These are phyloP conservation scores for Danio aesculapii DNA, from an alignment of 2,797 vertebrate species.

Conservation along the genomic window DNA sequence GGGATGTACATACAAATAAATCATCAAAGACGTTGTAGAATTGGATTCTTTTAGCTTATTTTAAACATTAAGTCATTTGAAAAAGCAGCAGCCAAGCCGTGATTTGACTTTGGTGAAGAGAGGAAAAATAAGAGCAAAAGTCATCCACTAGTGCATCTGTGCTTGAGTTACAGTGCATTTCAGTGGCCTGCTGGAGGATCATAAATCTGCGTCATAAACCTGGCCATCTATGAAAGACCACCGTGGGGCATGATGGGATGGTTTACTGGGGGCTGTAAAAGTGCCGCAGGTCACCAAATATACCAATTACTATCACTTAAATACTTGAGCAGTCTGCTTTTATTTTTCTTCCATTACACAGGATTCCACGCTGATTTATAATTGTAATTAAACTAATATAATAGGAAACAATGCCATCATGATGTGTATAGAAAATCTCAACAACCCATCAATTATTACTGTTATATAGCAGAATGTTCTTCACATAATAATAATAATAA, in stretches of 20 bases:
- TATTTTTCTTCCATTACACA: neutral
- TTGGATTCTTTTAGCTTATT: no score
- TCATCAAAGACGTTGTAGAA: no score
- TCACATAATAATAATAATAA: no score
- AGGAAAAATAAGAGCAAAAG: slow-evolving; percentile 3
- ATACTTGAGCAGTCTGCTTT: neutral
- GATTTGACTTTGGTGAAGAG: slow-evolving; percentile 34
- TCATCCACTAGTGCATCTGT: slow-evolving; percentile 9
- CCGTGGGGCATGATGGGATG: slow-evolving; percentile 37
- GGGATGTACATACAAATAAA: no score
- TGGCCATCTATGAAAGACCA: slow-evolving; percentile 29
- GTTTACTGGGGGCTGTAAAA: slow-evolving; percentile 23
- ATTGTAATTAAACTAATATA: neutral
- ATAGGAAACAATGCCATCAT: neutral
- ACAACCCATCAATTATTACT: no score
- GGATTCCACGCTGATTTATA: neutral
- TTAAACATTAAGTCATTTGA: no score
- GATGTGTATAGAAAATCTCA: no score
- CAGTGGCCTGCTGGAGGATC: neutral
- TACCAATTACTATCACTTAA: slow-evolving; percentile 10
- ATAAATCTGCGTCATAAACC: slow-evolving; percentile 43
- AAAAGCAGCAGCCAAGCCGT: neutral
- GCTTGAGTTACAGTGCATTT: slow-evolving; percentile 20
- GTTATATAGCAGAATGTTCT: no score
- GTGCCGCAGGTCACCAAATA: slow-evolving; percentile 24